Conservation (phyloP, 2,113 vertebrate species). For the Entomyzon cyanotis region DNA sequence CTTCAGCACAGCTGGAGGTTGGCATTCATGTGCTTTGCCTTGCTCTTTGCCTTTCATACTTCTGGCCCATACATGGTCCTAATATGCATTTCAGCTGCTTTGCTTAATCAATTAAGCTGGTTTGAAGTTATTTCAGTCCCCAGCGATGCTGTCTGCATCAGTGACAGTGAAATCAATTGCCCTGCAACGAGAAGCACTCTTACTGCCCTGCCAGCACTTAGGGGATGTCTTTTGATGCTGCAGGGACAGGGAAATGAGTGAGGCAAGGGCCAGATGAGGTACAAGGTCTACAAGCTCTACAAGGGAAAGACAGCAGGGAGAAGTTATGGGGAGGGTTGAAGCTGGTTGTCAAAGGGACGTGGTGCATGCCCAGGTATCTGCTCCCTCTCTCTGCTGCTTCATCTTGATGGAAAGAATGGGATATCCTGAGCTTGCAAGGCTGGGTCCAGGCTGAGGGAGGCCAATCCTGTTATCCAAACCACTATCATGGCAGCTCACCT, state of each 20-base stretch:
- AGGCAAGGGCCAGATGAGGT: background rate
- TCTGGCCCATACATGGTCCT: background rate
- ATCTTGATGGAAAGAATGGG: background rate
- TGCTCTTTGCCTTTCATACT: background rate
- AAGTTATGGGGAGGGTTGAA: background rate
- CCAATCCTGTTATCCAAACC: background rate
- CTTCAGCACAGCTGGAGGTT: background rate
- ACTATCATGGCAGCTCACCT: background rate
- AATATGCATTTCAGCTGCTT: slow-evolving; percentile 6
- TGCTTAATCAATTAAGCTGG: slow-evolving; percentile 3
- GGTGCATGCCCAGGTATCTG: background rate
- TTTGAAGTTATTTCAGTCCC: slow-evolving; percentile 15
- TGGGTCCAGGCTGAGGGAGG: background rate
- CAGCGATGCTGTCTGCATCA: background rate
- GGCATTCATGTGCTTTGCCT: background rate
- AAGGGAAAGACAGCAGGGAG: background rate
- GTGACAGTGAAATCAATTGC: slow-evolving; percentile 23
- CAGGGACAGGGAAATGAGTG: background rate
- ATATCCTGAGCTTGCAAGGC: background rate
- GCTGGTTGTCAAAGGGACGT: background rate
- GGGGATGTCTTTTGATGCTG: background rate
- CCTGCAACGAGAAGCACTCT: background rate
- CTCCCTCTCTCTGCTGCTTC: background rate
- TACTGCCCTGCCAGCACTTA: background rate
- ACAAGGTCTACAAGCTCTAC: background rate